A percentile compares a stretch with the other conserved stretches of the same genome.
Evolutionary conservation across 2,888 invertebrate genomes (phyloP).

Genomic region (Drosophila trichaetosa): DNA sequence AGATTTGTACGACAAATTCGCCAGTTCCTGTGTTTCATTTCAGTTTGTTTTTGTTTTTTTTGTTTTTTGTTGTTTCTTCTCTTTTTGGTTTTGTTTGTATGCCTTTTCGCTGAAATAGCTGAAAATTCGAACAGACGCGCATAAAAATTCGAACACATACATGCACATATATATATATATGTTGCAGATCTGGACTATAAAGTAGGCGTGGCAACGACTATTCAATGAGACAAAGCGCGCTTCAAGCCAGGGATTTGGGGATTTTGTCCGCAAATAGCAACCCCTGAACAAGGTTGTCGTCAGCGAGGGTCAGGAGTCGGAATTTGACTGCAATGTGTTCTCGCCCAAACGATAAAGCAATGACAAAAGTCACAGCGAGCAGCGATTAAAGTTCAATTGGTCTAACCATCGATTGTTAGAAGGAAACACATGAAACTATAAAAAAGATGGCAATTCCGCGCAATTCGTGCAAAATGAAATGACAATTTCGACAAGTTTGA

Average conservation of each 20-base stretch:
- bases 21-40: constrained; percentile 49
- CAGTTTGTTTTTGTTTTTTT: constrained; percentile 8
- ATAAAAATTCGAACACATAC: constrained; percentile 43
- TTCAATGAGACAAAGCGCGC: constrained; percentile 79
- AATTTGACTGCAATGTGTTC: constrained; percentile 50
- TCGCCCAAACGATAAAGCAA: constrained; percentile 78
- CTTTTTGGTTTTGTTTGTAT: constrained; percentile 7
- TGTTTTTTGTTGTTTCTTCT: constrained; percentile 6
- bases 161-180: background rate
- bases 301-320: background rate
- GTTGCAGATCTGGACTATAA: constrained; percentile 24
- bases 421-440: constrained; percentile 14
- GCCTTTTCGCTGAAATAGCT: constrained; percentile 69
- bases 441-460: constrained; percentile 10
- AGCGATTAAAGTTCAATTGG: constrained; percentile 79
- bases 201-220: constrained; percentile 66
- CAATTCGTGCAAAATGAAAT: background rate
- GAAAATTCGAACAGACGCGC: constrained; percentile 59
- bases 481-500: background rate
- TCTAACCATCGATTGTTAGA: constrained; percentile 60
- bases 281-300: constrained; percentile 32
- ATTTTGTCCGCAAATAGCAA: constrained; percentile 24
- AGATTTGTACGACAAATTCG: constrained; percentile 79
- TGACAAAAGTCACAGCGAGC: constrained; percentile 73
- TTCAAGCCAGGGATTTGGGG: constrained; percentile 26